Conservation (phyloP, 2,797 vertebrate species). For the Pantherophis alleghaniensis region DNA sequence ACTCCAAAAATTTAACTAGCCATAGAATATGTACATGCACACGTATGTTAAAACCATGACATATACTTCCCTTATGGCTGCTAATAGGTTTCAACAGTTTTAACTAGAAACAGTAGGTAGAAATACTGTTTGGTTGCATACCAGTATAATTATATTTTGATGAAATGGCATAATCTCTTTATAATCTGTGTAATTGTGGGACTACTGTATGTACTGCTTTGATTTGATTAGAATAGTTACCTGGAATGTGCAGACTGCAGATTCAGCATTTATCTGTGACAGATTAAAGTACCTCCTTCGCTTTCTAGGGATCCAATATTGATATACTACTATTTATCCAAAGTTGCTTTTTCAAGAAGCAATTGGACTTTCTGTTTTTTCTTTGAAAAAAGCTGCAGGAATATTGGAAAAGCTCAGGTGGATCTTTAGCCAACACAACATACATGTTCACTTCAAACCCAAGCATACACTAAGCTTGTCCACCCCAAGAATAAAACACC, state of each 20-base stretch:
- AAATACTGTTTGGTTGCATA: neutral
- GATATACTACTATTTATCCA: neutral
- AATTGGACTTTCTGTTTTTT: too few relatives aligned
- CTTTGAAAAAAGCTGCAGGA: too few relatives aligned
- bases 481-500: too few relatives aligned
- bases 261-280: neutral
- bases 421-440: too few relatives aligned
- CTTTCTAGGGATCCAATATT: neutral
- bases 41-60: neutral
- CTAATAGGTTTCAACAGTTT: neutral
- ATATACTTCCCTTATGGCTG: neutral
- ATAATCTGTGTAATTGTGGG: neutral
- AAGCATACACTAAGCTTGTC: too few relatives aligned
- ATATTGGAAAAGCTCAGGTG: too few relatives aligned
- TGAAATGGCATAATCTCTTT: neutral
- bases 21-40: neutral
- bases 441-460: too few relatives aligned
- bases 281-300: neutral
- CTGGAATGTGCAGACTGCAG: neutral
- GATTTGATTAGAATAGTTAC: neutral
- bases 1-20: neutral
- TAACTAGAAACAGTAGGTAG: neutral
- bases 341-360: too few relatives aligned
- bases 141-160: neutral
- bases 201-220: neutral